Conservation (phyloP, 2,113 vertebrate genomes). For the Calypte anna region DNA sequence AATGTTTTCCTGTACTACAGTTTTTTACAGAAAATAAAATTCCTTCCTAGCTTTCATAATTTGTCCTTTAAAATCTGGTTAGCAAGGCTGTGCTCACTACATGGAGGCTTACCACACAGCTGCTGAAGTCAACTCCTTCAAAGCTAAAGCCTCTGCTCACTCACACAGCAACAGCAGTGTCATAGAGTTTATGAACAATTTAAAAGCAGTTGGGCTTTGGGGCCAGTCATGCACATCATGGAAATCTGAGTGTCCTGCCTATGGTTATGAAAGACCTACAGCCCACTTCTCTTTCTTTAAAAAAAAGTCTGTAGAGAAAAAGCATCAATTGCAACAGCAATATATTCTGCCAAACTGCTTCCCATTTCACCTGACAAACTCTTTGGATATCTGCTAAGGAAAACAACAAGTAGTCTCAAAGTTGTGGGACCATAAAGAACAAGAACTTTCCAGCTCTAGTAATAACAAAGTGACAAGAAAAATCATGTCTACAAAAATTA, state of each 20-base stretch:
- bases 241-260: not conserved
- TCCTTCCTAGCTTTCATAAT: not conserved
- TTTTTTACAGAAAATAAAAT: not conserved
- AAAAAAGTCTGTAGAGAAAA: not conserved
- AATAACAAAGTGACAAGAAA: not conserved
- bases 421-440: not conserved
- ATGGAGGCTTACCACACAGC: not conserved
- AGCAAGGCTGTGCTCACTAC: not conserved
- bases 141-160: not conserved
- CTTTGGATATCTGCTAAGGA: not conserved
- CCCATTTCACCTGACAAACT: not conserved
- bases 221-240: not conserved
- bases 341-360: not conserved
- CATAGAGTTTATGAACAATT: conserved; percentile 23
- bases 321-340: not conserved
- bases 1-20: not conserved
- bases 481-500: not conserved
- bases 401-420: not conserved
- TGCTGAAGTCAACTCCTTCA: not conserved
- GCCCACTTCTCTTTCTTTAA: not conserved
- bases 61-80: not conserved
- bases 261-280: conserved; percentile 36
- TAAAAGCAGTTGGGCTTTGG: conserved; percentile 26
- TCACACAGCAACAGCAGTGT: not conserved
- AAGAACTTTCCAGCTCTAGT: not conserved